Evolutionary conservation across 1,140 invertebrate genomes (phyloP).

Genomic region (Drosophila persimilis): DNA sequence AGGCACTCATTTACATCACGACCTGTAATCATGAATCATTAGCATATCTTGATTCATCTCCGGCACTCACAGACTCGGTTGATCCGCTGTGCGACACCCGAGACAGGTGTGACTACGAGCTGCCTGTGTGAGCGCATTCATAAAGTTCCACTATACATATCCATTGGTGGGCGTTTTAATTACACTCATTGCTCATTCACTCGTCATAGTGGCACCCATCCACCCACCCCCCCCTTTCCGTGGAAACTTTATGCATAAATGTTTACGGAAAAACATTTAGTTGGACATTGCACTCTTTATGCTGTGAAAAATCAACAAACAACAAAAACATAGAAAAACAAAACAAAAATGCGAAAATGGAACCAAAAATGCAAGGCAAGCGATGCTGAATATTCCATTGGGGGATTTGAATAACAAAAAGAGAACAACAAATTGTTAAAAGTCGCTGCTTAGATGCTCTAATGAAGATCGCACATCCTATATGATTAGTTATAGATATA

Average conservation of each 20-base stretch:
- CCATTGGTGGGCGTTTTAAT: conserved; percentile 31
- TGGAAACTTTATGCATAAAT: conserved; percentile 36
- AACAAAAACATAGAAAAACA: conserved; percentile 6
- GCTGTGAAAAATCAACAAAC: conserved; percentile 26
- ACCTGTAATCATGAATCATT: conserved; percentile 35
- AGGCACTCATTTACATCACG: conserved; percentile 17
- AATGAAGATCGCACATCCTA: too few species aligned
- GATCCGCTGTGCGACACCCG: conserved; percentile 7
- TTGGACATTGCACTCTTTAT: conserved; percentile 31
- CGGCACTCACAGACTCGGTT: too few species aligned
- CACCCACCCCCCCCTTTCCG: conserved; percentile 3
- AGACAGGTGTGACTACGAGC: conserved; percentile 24
- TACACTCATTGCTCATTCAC: conserved; percentile 11
- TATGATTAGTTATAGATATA: not conserved
- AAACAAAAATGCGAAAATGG: conserved; percentile 36
- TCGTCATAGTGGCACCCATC: not conserved
- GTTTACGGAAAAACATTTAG: conserved; percentile 33
- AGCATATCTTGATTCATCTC: conserved; percentile 29
- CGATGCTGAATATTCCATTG: conserved; percentile 25
- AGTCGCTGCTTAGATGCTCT: conserved; percentile 17
- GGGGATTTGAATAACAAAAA: not conserved
- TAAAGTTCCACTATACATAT: not conserved
- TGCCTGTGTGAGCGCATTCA: conserved; percentile 12
- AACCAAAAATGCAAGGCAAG: conserved; percentile 28
- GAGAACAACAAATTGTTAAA: not conserved